A percentile compares a stretch with the other conserved stretches of the same genome.
Conservation (phyloP, 2,888 invertebrate genomes). For the Hedya salicella region DNA sequence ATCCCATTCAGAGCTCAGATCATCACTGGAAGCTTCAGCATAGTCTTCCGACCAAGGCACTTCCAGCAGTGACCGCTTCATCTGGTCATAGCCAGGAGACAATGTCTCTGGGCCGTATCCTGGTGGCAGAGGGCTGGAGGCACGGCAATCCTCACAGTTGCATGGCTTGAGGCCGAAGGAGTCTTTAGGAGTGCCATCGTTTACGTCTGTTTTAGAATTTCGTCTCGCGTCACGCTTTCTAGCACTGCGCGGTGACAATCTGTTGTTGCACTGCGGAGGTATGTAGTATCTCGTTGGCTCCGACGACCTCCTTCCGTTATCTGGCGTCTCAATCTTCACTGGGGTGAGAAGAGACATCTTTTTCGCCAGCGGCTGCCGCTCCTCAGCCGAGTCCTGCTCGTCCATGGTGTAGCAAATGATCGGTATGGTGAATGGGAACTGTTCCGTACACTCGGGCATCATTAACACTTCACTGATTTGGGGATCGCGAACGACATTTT, state of each 20-base stretch:
- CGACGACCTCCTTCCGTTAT: constrained; percentile 70
- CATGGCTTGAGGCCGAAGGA: constrained; percentile 73
- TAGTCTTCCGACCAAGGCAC: constrained; percentile 92
- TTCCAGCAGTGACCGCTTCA: constrained; percentile 90
- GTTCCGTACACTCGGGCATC: constrained; percentile 82
- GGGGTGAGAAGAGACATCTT: constrained; percentile 78
- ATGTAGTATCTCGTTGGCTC: constrained; percentile 77
- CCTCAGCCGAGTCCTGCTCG: constrained; percentile 67
- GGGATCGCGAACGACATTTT: constrained; percentile 65
- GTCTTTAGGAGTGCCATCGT: constrained; percentile 65
- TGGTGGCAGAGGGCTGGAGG: constrained; percentile 82
- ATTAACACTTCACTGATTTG: constrained; percentile 66
- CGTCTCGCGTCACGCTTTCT: constrained; percentile 72
- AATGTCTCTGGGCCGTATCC: constrained; percentile 77
- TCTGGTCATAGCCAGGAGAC: constrained; percentile 91
- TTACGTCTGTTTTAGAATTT: constrained; percentile 67
- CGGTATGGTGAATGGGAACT: constrained; percentile 76
- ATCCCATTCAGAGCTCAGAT: constrained; percentile 96
- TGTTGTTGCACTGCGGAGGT: constrained; percentile 79
- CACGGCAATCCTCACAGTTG: constrained; percentile 79
- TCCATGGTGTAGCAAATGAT: constrained; percentile 81
- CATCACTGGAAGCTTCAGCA: constrained; percentile 96
- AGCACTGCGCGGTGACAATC: constrained; percentile 76
- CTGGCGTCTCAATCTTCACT: constrained; percentile 79
- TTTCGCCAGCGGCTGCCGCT: constrained; percentile 70